Evolutionary conservation across 2,888 invertebrate genomes (phyloP).

Genomic region (Oasisia sp.): DNA sequence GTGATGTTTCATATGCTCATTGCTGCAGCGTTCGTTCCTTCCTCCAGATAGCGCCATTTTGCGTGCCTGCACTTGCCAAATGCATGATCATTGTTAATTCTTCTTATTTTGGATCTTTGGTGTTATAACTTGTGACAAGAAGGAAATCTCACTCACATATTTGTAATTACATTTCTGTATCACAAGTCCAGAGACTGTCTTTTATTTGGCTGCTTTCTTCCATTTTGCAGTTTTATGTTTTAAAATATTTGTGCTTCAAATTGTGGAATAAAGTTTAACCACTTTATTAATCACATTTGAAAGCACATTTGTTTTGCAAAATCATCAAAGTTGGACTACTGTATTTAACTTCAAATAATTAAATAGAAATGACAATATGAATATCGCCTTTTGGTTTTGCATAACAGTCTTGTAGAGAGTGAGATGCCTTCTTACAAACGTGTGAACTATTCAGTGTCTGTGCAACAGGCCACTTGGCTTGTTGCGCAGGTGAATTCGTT

Average conservation of each 20-base stretch:
- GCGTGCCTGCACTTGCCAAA: conserved; percentile 2
- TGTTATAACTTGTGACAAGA: conserved; percentile 7
- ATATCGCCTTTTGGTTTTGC: not conserved
- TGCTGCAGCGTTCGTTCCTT: not conserved
- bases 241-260: not conserved
- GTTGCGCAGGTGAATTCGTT: conserved; percentile 2
- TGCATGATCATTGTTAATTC: conserved; percentile 11
- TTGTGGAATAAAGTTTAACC: not conserved
- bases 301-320: not conserved
- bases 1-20: not conserved
- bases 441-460: not conserved
- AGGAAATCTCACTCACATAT: not conserved
- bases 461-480: not conserved
- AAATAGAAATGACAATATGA: not conserved
- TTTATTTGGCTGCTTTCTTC: not conserved
- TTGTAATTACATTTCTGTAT: too few relatives aligned
- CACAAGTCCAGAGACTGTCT: not conserved
- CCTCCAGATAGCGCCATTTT: not conserved
- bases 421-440: not conserved
- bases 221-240: not conserved
- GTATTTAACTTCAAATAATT: not conserved
- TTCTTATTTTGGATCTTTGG: not conserved
- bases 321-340: not conserved
- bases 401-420: not conserved
- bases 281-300: not conserved